Base-by-base conservation (phyloP, 2,888 invertebrate genomes). In the Eupithecia tripunctaria region DNA sequence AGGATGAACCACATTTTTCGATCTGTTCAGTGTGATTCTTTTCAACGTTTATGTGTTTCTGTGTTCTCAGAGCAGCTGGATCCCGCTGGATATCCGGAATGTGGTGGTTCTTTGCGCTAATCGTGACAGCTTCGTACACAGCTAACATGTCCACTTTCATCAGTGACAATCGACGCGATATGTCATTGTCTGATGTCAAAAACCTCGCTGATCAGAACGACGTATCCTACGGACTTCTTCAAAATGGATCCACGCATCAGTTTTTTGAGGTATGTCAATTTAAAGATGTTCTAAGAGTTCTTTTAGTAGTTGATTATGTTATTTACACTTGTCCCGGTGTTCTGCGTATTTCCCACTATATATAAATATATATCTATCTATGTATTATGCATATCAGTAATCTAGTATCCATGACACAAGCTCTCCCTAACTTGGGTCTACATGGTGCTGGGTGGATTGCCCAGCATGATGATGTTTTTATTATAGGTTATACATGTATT, bases 21-120 rank as follows among this genome's bases (percentile, higher is more conserved):
- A 43, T 43, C 7, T n/a, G 1, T 43, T 6, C 18, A n/a, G 6
- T 21, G 47, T 2, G n/a, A 51, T 3, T 21, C 2, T 10, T n/a
- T 51, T 51, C 10, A 47, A 47, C n/a, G 7, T 47, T 51, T 21
- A 25, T 14, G 25, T n/a, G 25, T 25, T 14, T 51, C 3, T 2
- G 29, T 29, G 15, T 77, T 10, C 78, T n/a, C 43, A 98, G 98
- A 88, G 98, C 98, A 7, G 96, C 97, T 47, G 98, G 98, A 0
- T 98, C 98, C 0, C 95, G 99, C 65, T 96, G 98, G 94, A 96
- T 98, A 0, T 96, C 97, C 0, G 97, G 97, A 8, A 96, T 97
- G 95, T 97, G 97, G 98, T 98, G 98, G 98, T 98, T 98, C 90
- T 98, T 98, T 88, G 97, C 98, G 0, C 94, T 98, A 70, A 98